These are phyloP conservation scores for Calosoma granatense DNA, from an alignment of 1,140 invertebrate species.

Conservation along the genomic window DNA sequence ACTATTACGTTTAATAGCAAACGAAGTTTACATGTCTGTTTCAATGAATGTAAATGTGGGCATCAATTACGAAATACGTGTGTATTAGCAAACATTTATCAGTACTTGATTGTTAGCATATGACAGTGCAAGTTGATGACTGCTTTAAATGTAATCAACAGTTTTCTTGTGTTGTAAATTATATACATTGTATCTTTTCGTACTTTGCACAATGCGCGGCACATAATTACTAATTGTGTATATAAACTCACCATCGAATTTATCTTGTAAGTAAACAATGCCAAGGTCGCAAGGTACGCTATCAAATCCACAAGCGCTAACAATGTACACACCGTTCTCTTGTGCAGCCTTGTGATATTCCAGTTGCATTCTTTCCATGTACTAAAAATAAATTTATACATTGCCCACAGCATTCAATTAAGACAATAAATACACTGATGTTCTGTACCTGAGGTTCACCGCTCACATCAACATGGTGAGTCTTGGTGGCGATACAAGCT, in stretches of 20 bases:
- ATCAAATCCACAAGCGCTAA: slow-evolving; percentile 88
- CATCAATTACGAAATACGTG: too few species aligned
- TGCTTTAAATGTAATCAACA: too few species aligned
- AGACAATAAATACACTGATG: background rate
- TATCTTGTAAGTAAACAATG: slow-evolving; percentile 56
- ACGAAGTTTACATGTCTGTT: too few species aligned
- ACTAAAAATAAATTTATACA: slow-evolving; percentile 43
- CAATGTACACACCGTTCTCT: slow-evolving; percentile 67
- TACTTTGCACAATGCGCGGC: too few species aligned
- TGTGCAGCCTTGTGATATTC: slow-evolving; percentile 67
- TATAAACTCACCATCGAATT: slow-evolving; percentile 52
- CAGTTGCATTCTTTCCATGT: slow-evolving; percentile 76
- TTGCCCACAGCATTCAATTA: background rate
- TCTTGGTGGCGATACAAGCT: slow-evolving; percentile 69
- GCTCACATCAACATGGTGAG: slow-evolving; percentile 85
- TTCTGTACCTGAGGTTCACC: slow-evolving; percentile 66
- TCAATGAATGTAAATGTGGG: too few species aligned
- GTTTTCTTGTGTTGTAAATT: too few species aligned
- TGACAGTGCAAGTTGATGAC: too few species aligned
- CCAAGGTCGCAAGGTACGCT: slow-evolving; percentile 83
- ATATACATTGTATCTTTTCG: too few species aligned
- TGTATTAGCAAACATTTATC: too few species aligned
- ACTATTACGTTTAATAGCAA: too few species aligned
- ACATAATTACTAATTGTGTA: too few species aligned
- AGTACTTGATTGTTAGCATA: too few species aligned